Evolutionary conservation across 2,888 invertebrate genomes (phyloP), one percentile per base, ranked within the genome.

Genomic region (Drosophila prostipennis): DNA sequence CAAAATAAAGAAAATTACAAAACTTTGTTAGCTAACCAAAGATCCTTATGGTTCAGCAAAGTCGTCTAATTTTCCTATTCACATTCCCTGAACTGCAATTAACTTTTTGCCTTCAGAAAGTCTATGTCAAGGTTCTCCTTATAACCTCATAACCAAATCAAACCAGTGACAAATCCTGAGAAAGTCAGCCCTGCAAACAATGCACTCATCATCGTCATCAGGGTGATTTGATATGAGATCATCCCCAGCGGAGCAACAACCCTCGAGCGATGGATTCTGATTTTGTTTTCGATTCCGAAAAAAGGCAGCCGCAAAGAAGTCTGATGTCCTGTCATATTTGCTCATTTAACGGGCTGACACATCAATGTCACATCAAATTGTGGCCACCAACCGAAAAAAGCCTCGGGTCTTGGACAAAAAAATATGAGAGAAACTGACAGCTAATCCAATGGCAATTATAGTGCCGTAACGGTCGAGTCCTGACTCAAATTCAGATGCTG

Each of bases 341-440:
- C 84, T 75, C 83, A 89, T 89, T 90, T 90, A 89, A 89, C 90
- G 82, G 82, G 76, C 89, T 87, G 90, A 87, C 90, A 89, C 86
- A 87, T 90, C 90, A 89, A 84, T 89, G 90, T 90, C 90, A 90
- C 77, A 90, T 89, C 89, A 84, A 70, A 83, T 54, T 71, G 72
- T 60, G 40, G 39, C 53, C 54, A 51, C 53, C 59, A 76, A 74
- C 64, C 59, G 48, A 46, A 68, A 56, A 46, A 46, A 71, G 75
- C 77, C 69, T 49, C 48, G 39, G 60, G 67, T 78, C 78, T 79
- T 81, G 80, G 82, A 26, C 55, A 55, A 46, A 29, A 46, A 16
- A 73, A 76, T 77, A 34, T 34, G 34, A 34, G 34, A 34, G 10
- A 86, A 87, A 70, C 78, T 90, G 90, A 90, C 90, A 90, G 90